Conservation (phyloP, 2,888 invertebrate genomes). For the Rhyacophila evoluta region DNA sequence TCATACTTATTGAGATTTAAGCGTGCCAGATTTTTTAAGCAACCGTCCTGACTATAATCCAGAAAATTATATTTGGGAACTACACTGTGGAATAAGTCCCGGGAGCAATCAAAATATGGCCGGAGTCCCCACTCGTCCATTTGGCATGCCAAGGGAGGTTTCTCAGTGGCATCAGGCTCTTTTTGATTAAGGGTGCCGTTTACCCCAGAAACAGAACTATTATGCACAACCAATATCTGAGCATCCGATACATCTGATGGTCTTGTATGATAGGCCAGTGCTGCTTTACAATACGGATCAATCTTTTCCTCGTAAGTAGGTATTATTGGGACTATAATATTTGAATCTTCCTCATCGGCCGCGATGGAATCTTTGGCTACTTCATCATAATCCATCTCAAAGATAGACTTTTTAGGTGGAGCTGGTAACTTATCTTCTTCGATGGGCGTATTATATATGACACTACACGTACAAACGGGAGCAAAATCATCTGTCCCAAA, state of each 20-base stretch:
- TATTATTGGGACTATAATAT: constrained; percentile 48
- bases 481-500: constrained; percentile 65
- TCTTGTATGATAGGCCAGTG: constrained; percentile 41
- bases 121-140: constrained; percentile 47
- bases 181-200: constrained; percentile 68
- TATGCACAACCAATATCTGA: constrained; percentile 70
- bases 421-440: constrained; percentile 45
- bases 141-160: constrained; percentile 39
- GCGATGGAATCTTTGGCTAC: background rate
- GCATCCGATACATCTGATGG: constrained; percentile 59
- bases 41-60: constrained; percentile 67
- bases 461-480: constrained; percentile 48
- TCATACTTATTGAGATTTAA: constrained; percentile 62
- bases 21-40: constrained; percentile 63
- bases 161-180: constrained; percentile 19
- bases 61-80: constrained; percentile 61
- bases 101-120: constrained; percentile 52
- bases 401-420: constrained; percentile 49
- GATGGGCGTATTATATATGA: constrained; percentile 43
- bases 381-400: constrained; percentile 50
- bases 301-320: constrained; percentile 48
- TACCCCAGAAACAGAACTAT: constrained; percentile 69
- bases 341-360: constrained; percentile 42
- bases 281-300: constrained; percentile 56
- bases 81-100: constrained; percentile 61